Base-by-base conservation (phyloP, 2,113 vertebrate species). In the Engystomops pustulosus region DNA sequence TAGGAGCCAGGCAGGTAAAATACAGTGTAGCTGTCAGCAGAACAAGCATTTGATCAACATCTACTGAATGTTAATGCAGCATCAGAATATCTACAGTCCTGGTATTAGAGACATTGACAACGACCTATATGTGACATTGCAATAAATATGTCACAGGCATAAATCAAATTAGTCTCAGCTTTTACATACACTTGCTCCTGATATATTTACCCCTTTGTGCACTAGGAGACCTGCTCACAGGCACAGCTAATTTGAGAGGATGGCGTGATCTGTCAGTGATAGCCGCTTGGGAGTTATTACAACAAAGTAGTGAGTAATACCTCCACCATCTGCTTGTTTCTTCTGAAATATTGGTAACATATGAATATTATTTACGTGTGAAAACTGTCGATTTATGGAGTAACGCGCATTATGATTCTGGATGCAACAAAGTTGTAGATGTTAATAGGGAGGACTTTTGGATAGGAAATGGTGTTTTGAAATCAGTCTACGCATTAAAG, bases 351-450 rank as follows among this genome's bases (percentile, higher is more conserved):
- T 67, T 20, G 10, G 32, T 34, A 67, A 67, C 62, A 67, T 67
- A 67, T 67, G 62, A 67, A 67, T 67, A 5, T 67, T 36, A 67
- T 67, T 36, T 67, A 32, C 30, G 15, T 67, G 30, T 67, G 62
- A 67, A 67, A 20, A 67, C 14, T 65, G 34, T 32, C 60, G 34
- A 8, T 32, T 65, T 34, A 65, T 65, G 60, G 30, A 6, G 30
- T 1, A 65, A 30, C 60, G 17, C 25, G 60, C 60, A 20, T 20
- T 65, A 65, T 32, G 7, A 18, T 65, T 65, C 60, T 65, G 27
- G 27, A 65, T 34, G 36, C 62, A 67, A 36, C 17, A 0, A 8
- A 65, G 15, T 14, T 34, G 14, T 34, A 36, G 15, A 36, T 20
- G 62, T 18, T 34, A 67, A 34, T 34, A 17, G 30, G 23, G 23